A percentile compares a stretch with the other conserved stretches of the same genome.
Conservation (phyloP, 2,113 vertebrate species). For the Anoplopoma fimbria region DNA sequence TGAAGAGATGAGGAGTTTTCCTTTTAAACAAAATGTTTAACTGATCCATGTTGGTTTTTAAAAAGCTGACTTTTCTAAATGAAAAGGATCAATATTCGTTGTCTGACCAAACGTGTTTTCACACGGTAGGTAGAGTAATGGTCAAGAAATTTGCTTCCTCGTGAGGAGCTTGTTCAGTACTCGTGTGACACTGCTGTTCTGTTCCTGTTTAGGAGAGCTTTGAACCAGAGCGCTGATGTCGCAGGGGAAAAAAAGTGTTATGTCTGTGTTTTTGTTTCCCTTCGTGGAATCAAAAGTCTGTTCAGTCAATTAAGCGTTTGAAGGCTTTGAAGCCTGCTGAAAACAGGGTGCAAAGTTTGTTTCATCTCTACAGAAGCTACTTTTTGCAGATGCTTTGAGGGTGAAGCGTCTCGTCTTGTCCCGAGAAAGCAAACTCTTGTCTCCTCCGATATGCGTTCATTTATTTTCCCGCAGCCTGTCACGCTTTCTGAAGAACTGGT, state of each 20-base stretch:
- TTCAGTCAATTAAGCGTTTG: not conserved
- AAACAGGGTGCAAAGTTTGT: not conserved
- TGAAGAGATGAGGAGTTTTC: too few relatives aligned
- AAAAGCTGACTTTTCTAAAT: not conserved
- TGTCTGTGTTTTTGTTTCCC: constrained; percentile 14
- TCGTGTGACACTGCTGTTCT: constrained; percentile 22
- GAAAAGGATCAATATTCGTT: not conserved
- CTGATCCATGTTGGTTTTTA: not conserved
- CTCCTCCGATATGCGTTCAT: constrained; percentile 10
- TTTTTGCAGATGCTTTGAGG: not conserved
- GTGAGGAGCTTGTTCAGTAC: not conserved
- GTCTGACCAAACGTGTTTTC: not conserved
- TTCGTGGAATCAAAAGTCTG: not conserved
- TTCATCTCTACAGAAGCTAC: not conserved
- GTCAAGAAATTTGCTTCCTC: not conserved
- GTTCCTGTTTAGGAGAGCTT: constrained; percentile 8
- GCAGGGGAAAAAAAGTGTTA: constrained; percentile 22
- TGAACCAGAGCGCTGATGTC: not conserved
- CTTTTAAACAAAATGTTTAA: not conserved
- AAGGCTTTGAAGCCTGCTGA: not conserved
- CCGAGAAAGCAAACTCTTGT: not conserved
- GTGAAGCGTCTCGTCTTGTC: constrained; percentile 52
- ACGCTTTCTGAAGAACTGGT: constrained; percentile 14
- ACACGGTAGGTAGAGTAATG: too few relatives aligned
- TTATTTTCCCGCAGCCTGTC: constrained; percentile 25